Conservation (phyloP, 2,888 invertebrate species). For the Prosopocoilus inquinatus region DNA sequence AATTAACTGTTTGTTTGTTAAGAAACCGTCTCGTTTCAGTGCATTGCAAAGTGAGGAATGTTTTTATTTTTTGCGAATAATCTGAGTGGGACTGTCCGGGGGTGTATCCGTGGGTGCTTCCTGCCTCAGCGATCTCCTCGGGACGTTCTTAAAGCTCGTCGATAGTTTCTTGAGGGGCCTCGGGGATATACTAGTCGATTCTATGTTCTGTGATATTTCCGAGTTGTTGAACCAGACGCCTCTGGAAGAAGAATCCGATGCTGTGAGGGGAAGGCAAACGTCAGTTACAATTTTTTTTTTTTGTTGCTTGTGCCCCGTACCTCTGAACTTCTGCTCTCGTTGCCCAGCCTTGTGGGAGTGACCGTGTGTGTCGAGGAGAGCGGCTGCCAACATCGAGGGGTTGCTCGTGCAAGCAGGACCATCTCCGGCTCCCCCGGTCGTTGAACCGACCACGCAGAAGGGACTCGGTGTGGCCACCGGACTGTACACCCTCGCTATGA, state of each 20-base stretch:
- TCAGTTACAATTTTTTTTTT: constrained; percentile 21
- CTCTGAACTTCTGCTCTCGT: constrained; percentile 43
- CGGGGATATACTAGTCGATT: constrained; percentile 59
- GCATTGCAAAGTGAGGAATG: background rate
- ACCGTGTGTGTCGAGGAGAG: constrained; percentile 56
- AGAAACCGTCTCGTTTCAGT: background rate
- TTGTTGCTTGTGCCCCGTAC: constrained; percentile 29
- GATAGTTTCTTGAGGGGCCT: constrained; percentile 66
- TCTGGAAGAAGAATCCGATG: constrained; percentile 39
- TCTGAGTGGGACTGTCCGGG: constrained; percentile 48
- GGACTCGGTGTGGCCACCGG: constrained; percentile 61
- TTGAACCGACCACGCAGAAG: constrained; percentile 39
- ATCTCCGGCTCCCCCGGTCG: constrained; percentile 35
- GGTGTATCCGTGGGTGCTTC: constrained; percentile 45
- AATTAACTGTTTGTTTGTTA: background rate
- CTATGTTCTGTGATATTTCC: constrained; percentile 44
- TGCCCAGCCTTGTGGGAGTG: constrained; percentile 43
- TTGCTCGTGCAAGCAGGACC: constrained; percentile 43
- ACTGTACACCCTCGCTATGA: constrained; percentile 70
- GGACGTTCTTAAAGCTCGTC: constrained; percentile 46
- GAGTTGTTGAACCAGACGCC: constrained; percentile 48
- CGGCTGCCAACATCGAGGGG: constrained; percentile 58
- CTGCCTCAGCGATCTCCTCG: constrained; percentile 43
- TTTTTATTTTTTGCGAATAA: constrained; percentile 42
- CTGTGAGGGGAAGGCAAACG: constrained; percentile 24